These are phyloP conservation scores for Callopanchax toddi DNA, from an alignment of 2,113 vertebrate species.

Conservation along the genomic window DNA sequence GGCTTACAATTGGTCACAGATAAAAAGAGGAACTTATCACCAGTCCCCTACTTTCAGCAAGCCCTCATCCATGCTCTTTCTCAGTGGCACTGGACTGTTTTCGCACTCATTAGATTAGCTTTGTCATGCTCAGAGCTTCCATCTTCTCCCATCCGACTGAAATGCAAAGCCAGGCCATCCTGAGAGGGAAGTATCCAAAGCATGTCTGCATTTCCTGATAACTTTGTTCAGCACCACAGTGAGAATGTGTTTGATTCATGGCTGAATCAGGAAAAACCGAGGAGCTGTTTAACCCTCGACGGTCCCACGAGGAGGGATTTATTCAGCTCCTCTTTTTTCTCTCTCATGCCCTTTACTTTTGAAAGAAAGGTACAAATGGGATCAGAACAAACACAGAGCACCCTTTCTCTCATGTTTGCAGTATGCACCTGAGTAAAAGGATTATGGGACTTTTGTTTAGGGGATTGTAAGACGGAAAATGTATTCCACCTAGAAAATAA, in stretches of 20 bases:
- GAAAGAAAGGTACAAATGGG: constrained; percentile 58
- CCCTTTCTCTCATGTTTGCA: constrained; percentile 27
- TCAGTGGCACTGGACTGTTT: constrained; percentile 61
- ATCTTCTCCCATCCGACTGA: constrained; percentile 48
- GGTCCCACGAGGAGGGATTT: constrained; percentile 55
- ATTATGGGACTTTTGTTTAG: constrained; percentile 48
- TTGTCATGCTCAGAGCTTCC: constrained; percentile 70
- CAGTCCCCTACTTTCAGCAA: constrained; percentile 22
- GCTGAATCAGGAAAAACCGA: constrained; percentile 59
- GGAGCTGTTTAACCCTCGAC: constrained; percentile 59
- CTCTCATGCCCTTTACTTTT: constrained; percentile 60
- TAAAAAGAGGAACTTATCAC: constrained; percentile 66
- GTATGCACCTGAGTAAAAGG: constrained; percentile 62
- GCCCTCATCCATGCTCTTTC: constrained; percentile 37
- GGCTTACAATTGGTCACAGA: constrained; percentile 71
- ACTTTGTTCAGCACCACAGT: constrained; percentile 70
- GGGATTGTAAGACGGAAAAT: constrained; percentile 31
- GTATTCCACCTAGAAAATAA: constrained; percentile 9
- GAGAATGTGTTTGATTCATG: constrained; percentile 68
- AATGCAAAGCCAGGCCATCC: constrained; percentile 63
- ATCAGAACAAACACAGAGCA: constrained; percentile 51
- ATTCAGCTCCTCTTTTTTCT: constrained; percentile 42
- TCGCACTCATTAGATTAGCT: constrained; percentile 68
- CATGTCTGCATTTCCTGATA: constrained; percentile 76
- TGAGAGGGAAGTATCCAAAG: constrained; percentile 66